A percentile compares a stretch with the other conserved stretches of the same genome.
Conservation (phyloP, 92 coral and sea anemone genomes). For the Paragorgia papillata region DNA sequence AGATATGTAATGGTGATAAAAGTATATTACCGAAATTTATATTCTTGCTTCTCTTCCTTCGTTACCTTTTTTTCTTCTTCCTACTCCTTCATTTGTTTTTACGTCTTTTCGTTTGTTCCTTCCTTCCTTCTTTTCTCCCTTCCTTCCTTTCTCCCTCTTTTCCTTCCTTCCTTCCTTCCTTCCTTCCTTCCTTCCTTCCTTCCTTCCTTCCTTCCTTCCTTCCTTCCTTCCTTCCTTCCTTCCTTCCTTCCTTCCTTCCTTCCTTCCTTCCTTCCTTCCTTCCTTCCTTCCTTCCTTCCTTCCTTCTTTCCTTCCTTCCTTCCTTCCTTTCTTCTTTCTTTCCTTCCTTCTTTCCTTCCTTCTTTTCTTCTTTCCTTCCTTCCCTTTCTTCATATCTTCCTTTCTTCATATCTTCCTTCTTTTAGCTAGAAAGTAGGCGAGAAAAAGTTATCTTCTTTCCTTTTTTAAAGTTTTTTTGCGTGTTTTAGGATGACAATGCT, state of each 20-base stretch:
- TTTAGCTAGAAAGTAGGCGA: background rate
- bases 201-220: background rate
- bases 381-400: no score
- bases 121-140: background rate
- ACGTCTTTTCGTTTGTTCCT: background rate
- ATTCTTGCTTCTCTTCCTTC: background rate
- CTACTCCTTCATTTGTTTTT: background rate
- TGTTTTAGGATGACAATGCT: constrained; percentile 60
- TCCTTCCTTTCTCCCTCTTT: background rate
- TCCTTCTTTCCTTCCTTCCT: no score
- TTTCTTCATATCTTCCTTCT: no score
- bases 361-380: no score
- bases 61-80: background rate
- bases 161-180: background rate
- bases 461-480: background rate
- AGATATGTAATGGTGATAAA: background rate
- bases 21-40: background rate
- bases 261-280: background rate
- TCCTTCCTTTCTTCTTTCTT: no score
- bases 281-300: background rate
- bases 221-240: no score
- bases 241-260: background rate
- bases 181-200: background rate
- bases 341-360: no score
- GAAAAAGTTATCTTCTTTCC: background rate